Base-by-base conservation (phyloP, 2,888 invertebrate genomes). In the Phyto melanocephala region DNA sequence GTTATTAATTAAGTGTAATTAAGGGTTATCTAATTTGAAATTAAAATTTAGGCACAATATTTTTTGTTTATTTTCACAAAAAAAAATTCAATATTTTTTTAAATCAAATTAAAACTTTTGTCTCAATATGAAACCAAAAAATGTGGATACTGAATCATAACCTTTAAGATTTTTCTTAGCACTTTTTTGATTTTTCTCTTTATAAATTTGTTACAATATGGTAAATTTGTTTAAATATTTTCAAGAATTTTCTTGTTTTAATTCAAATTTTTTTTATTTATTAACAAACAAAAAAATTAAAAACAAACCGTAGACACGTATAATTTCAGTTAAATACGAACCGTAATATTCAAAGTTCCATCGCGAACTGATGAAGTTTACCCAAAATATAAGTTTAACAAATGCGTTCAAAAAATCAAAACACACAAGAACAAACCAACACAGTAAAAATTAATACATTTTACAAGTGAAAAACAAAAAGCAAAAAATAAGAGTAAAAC, bases 301-400 rank as follows among this genome's bases (percentile, higher is more conserved):
- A 70, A 45, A 54, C 45, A 35, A 50, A 63, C 42, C 70, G 70
- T 37, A 58, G 28, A 42, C 68, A 72, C 62, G 62, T 85, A 84
- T 85, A 84, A 76, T 71, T 20, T 86, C 84, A 71, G n/a, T 45
- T 56, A 54, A 24, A 17, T 87, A 86, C 87, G 88, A 89, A 88
- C 90, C 90, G 88, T 87, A 87, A 87, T 87, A 87, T 89, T 89
- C 90, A 90, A 90, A 89, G 89, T 89, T 90, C 89, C 90, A 90
- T 89, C 89, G 90, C 89, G 88, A 87, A 89, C 89, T 89, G 86
- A n/a, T n/a, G n/a, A 84, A 84, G 80, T 85, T 82, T n/a, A 80
- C 42, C 54, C 58, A 67, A 60, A 80, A 74, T 50, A 60, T 68
- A 67, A 15, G 52, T 74, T 79, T 74, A 74, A 79, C 60, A 74